Evolutionary conservation across 2,888 invertebrate species (phyloP).

Genomic region (Drosophila neotestacea): DNA sequence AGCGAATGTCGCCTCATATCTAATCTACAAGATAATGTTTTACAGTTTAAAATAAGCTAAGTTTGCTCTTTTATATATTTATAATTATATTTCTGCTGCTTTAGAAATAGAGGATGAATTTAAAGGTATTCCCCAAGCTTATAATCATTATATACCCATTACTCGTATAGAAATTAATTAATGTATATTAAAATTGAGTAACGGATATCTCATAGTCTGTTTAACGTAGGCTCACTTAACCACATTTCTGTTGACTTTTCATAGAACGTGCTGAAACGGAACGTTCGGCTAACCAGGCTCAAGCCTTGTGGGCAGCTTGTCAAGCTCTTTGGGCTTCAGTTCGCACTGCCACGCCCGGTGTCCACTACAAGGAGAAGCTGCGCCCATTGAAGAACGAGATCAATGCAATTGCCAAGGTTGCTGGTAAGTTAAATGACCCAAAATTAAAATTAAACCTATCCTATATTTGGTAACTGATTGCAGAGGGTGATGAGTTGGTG

Average conservation of each 20-base stretch:
- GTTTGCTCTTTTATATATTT: constrained; percentile 25
- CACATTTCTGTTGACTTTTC: background rate
- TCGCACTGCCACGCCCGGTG: constrained; percentile 87
- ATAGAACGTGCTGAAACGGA: constrained; percentile 91
- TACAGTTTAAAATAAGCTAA: background rate
- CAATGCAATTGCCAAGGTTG: constrained; percentile 90
- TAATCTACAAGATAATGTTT: constrained; percentile 8
- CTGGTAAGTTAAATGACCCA: constrained; percentile 86
- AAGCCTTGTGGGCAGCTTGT: constrained; percentile 97
- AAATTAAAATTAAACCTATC: accelerated
- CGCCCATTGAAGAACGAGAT: constrained; percentile 89
- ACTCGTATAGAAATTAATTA: background rate
- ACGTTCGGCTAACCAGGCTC: constrained; percentile 91
- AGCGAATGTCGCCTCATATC: background rate
- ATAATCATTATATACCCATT: background rate
- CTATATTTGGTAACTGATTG: constrained; percentile 59
- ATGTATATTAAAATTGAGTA: too few relatives aligned
- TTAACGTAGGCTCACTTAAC: too few relatives aligned
- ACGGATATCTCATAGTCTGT: too few relatives aligned
- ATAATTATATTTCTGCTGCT: constrained; percentile 58
- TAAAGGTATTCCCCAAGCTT: constrained; percentile 79
- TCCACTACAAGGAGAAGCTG: constrained; percentile 87
- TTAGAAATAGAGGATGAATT: constrained; percentile 85
- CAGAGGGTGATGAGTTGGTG: constrained; percentile 92
- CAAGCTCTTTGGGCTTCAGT: constrained; percentile 93